These are phyloP conservation scores for Antheraea assamensis DNA, from an alignment of 2,888 invertebrate species.

Conservation along the genomic window DNA sequence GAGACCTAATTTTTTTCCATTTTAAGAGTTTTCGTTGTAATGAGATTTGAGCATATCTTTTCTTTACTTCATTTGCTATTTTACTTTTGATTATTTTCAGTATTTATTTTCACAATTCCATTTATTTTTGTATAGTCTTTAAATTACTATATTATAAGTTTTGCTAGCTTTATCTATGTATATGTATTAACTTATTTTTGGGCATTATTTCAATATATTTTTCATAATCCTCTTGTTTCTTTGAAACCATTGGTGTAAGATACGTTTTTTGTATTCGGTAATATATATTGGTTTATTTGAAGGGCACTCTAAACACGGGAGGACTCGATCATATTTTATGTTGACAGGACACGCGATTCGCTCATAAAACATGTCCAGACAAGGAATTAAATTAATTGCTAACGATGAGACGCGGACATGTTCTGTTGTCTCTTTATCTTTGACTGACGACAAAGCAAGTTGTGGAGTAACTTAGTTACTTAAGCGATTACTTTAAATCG, in stretches of 20 bases:
- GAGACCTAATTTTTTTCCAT: too few species aligned
- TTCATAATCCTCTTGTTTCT: background rate
- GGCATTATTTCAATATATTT: too few species aligned
- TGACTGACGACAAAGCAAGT: background rate
- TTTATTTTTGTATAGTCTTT: too few species aligned
- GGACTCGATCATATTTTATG: background rate
- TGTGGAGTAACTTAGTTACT: background rate
- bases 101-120: too few species aligned
- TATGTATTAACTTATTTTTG: too few species aligned
- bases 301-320: background rate
- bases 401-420: background rate
- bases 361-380: slow-evolving; percentile 4
- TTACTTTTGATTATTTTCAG: too few species aligned
- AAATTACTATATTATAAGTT: too few species aligned
- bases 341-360: background rate
- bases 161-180: too few species aligned
- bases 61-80: too few species aligned
- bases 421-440: background rate
- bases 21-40: too few species aligned
- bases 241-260: background rate
- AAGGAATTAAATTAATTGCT: slow-evolving; percentile 6
- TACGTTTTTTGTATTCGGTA: background rate
- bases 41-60: too few species aligned
- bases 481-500: too few species aligned
- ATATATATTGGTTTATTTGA: background rate